Base-by-base conservation (phyloP, 2,888 invertebrate genomes). In the Corythucha ciliata region DNA sequence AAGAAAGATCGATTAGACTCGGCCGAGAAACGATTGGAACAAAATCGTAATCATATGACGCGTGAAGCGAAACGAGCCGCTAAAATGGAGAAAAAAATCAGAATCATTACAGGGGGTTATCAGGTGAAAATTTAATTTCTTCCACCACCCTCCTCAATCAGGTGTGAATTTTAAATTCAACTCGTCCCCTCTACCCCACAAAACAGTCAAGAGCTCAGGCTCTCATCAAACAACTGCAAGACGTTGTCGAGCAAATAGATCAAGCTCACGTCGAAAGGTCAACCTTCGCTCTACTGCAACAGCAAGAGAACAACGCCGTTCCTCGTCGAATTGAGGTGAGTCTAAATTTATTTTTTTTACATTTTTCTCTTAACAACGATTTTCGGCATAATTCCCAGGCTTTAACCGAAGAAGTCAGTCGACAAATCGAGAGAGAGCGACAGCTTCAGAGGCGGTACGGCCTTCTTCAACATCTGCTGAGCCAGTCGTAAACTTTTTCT, bases 1-100 rank as follows among this genome's bases (percentile, higher is more conserved):
- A 96, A 94, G 67, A 97, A 96, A 67, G 97, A 98, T 69, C 77
- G 93, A 36, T 74, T 97, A 48, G 94, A 97, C 67, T 91, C 93
- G 0, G 80, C 86, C 0, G 93, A 96, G 65, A 90, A 93, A 64
- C 74, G 87, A 56, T 70, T 97, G 27, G 96, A 97, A 68, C 84
- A 86, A 66, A 94, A 97, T 69, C 77, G 96, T 58, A 80, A 79
- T 53, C 94, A 94, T 69, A 98, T 99, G 97, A 87, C 91, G 0
- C 84, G 83, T 59, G 92, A 97, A 69, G 96, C 97, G 0, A 97
- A 96, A 69, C 80, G 84, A 52, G 96, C 97, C 45, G 90, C 91
- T 0, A 98, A 96, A 71, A 83, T 94, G 76, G 98, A 99, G 69
- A 97, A 96, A 69, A 97, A 94, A 70, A 71, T 98, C 22, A 84